Evolutionary conservation across 2,888 invertebrate species (phyloP).

Genomic region (Eupeodes latifasciatus): DNA sequence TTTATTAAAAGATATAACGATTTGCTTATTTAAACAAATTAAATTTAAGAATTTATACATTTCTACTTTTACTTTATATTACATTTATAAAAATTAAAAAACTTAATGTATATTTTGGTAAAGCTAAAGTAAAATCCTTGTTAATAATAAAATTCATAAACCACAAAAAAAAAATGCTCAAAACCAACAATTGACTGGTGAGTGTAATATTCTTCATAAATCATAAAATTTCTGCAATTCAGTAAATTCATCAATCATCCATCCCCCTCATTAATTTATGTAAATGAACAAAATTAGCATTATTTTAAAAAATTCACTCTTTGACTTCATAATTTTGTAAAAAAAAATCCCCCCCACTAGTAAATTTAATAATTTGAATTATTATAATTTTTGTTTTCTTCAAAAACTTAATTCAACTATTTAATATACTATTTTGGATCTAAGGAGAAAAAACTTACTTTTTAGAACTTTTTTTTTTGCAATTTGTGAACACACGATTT

Average conservation of each 20-base stretch:
- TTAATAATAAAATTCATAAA: not conserved
- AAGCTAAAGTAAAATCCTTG: no score
- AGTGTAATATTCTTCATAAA: conserved; percentile 13
- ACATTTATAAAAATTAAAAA: no score
- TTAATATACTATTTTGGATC: not conserved
- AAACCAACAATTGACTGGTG: not conserved
- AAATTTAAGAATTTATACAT: no score
- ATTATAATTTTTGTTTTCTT: not conserved
- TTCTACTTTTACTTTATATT: no score
- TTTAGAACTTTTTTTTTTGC: conserved; percentile 7
- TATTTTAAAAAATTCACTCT: conserved; percentile 23
- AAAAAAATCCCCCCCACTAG: not conserved
- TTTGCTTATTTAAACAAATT: no score
- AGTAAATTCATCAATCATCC: not conserved
- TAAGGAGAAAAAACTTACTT: not conserved
- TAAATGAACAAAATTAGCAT: not conserved
- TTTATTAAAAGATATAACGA: no score
- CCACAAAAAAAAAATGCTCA: conserved; percentile 7
- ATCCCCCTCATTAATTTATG: not conserved
- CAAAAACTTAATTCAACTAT: not conserved
- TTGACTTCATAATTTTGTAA: conserved; percentile 6
- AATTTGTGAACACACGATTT: conserved; percentile 32
- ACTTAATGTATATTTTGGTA: no score
- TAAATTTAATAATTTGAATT: not conserved
- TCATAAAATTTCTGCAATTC: not conserved